Conservation (phyloP, 2,797 vertebrate genomes). For the Intellagama lesueurii region DNA sequence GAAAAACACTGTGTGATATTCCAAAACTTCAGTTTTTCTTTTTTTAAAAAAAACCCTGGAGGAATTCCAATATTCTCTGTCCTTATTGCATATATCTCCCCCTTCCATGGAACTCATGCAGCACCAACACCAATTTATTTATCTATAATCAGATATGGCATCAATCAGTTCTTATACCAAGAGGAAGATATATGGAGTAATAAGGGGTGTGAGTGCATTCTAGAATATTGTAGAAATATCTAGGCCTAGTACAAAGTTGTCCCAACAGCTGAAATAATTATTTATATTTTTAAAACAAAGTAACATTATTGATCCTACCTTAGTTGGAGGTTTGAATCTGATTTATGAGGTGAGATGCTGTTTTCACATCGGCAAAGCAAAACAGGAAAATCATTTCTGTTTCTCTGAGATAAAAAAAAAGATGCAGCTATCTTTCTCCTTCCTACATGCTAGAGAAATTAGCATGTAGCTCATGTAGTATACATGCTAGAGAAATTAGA, state of each 20-base stretch:
- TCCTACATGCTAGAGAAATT: neutral
- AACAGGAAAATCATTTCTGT: neutral
- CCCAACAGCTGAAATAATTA: conserved; percentile 43
- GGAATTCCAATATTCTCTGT: neutral
- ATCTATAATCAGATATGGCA: conserved; percentile 9
- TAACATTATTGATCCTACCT: conserved; percentile 2
- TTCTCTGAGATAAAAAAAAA: neutral
- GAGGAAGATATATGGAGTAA: conserved; percentile 49
- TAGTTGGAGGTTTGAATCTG: neutral
- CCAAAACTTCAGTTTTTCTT: conserved; percentile 33
- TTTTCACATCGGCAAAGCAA: neutral
- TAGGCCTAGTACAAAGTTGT: conserved; percentile 54
- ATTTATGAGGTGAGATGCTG: neutral
- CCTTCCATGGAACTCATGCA: neutral
- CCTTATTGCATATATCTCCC: neutral
- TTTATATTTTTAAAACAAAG: neutral
- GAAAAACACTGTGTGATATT: conserved; percentile 15
- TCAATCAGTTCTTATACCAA: conserved; percentile 48
- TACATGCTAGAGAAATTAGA: neutral
- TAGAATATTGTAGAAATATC: conserved; percentile 54
- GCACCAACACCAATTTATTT: conserved; percentile 19
- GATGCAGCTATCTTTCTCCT: neutral
- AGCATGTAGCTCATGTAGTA: neutral
- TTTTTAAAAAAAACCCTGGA: neutral
- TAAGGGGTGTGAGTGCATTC: conserved; percentile 29